phyloP scores from a whole-genome alignment of 92 coral and sea anemone species.

The Isaurus tuberculatus region DNA sequence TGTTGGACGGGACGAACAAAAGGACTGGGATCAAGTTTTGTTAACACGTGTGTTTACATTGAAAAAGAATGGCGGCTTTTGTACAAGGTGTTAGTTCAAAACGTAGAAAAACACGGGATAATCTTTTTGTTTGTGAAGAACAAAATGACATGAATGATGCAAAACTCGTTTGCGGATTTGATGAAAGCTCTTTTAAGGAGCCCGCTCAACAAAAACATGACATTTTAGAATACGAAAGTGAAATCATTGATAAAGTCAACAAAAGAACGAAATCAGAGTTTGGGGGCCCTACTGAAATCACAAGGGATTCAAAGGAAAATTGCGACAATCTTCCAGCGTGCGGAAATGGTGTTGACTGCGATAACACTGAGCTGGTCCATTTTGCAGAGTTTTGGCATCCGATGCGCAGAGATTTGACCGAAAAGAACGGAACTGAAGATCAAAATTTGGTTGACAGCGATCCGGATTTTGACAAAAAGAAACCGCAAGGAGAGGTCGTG shows the following conservation, averaged over 20 bases:
- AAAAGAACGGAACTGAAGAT: not conserved
- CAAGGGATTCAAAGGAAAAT: not conserved
- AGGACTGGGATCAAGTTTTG: constrained; percentile 42
- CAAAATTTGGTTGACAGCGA: constrained; percentile 15
- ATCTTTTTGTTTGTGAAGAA: constrained; percentile 10
- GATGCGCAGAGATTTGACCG: constrained; percentile 6
- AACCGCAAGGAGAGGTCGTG: constrained; percentile 46
- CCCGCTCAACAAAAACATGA: constrained; percentile 46
- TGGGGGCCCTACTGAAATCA: constrained; percentile 18
- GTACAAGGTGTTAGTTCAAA: constrained; percentile 29
- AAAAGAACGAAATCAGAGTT: constrained; percentile 40
- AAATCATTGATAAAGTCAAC: not conserved
- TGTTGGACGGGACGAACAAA: constrained; percentile 53
- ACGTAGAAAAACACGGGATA: constrained; percentile 29
- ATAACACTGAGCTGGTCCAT: constrained; percentile 67
- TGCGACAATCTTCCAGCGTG: constrained; percentile 56
- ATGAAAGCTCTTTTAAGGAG: constrained; percentile 32
- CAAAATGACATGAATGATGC: constrained; percentile 12
- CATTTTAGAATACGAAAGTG: constrained; percentile 35
- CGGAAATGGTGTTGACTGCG: constrained; percentile 67
- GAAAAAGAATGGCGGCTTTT: constrained; percentile 58
- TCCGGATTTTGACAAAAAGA: not conserved
- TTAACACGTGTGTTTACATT: not conserved
- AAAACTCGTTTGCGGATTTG: constrained; percentile 49
- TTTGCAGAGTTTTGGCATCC: constrained; percentile 88